A percentile compares a stretch with the other conserved stretches of the same genome.
phyloP scores from a whole-genome alignment of 2,888 invertebrate species.

The Conops quadrifasciatus region DNA sequence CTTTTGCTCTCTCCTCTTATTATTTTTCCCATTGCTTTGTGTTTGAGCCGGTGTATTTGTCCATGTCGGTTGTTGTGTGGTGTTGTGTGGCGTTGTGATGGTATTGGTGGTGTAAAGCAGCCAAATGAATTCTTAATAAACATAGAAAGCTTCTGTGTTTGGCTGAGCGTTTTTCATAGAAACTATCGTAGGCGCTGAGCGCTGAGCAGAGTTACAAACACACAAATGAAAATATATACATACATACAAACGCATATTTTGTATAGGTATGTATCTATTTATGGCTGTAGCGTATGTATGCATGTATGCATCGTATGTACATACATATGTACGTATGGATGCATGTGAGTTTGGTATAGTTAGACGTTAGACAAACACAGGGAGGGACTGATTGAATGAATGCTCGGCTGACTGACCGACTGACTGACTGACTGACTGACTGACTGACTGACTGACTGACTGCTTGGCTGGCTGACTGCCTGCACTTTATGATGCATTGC shows the following conservation, averaged over 20 bases:
- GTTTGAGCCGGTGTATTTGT: too few relatives aligned
- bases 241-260: slow-evolving; percentile 7
- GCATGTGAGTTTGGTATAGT: too few relatives aligned
- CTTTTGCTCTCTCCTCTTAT: too few relatives aligned
- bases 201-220: background rate
- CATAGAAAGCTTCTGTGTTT: slow-evolving; percentile 1
- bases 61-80: background rate
- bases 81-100: background rate
- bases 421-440: slow-evolving; percentile 29
- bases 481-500: slow-evolving; percentile 32
- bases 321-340: background rate
- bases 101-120: slow-evolving; percentile 6
- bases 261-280: too few relatives aligned
- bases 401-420: slow-evolving; percentile 17
- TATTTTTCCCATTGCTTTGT: too few relatives aligned
- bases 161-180: slow-evolving; percentile 15
- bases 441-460: slow-evolving; percentile 28
- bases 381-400: too few relatives aligned
- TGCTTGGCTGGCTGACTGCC: slow-evolving; percentile 1
- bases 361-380: too few relatives aligned
- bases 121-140: slow-evolving; percentile 15
- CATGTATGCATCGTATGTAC: too few relatives aligned
- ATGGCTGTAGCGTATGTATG: too few relatives aligned
- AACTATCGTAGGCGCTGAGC: background rate
- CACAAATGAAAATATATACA: slow-evolving; percentile 14